phyloP scores from a whole-genome alignment of 2,113 vertebrate genomes.

The Leptobrachium leishanense region DNA sequence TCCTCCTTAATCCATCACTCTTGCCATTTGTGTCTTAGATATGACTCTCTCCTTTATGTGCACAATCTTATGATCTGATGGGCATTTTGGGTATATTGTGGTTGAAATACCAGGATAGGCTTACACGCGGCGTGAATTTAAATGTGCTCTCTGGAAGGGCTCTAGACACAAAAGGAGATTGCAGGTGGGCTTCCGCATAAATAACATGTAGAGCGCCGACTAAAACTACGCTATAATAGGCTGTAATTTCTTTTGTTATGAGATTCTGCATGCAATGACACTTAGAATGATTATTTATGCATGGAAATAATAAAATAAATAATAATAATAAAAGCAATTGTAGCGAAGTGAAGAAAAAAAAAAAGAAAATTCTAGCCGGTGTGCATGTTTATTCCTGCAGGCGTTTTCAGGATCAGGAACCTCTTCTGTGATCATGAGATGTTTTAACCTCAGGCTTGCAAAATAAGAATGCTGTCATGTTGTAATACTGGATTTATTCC shows the following conservation, averaged over 20 bases:
- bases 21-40: constrained; percentile 41
- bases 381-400: constrained; percentile 35
- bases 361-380: constrained; percentile 28
- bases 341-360: neutral
- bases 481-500: constrained; percentile 38
- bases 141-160: constrained; percentile 25
- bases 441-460: constrained; percentile 34
- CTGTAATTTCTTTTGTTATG: constrained; percentile 40
- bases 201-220: constrained; percentile 24
- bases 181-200: constrained; percentile 39
- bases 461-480: constrained; percentile 32
- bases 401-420: constrained; percentile 36
- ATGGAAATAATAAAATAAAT: neutral
- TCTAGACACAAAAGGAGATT: constrained; percentile 30
- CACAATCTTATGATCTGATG: constrained; percentile 35
- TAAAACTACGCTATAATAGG: constrained; percentile 28
- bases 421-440: constrained; percentile 36
- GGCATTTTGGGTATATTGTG: constrained; percentile 36
- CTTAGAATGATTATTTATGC: neutral
- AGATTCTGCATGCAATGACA: constrained; percentile 20
- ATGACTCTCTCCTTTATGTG: constrained; percentile 24
- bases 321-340: constrained; percentile 6
- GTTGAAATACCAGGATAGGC: constrained; percentile 26
- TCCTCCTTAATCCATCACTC: constrained; percentile 45
- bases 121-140: constrained; percentile 25